Evolutionary conservation across 2,113 vertebrate genomes (phyloP).

Genomic region (Dinomys branickii): DNA sequence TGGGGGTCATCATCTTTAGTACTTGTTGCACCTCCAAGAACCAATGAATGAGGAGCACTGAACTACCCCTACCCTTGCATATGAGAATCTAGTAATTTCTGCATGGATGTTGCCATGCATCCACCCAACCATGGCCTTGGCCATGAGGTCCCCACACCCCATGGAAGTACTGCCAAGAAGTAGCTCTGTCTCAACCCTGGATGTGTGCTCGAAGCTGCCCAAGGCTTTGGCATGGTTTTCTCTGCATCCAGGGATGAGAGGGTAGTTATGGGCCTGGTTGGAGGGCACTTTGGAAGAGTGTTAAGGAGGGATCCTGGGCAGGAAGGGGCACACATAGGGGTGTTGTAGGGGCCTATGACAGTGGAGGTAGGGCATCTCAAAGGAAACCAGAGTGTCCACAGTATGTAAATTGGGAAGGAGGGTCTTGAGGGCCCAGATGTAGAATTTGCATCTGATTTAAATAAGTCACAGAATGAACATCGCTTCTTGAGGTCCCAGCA

Average conservation of each 20-base stretch:
- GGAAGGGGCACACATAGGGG: not conserved
- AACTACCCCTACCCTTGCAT: not conserved
- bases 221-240: not conserved
- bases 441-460: not conserved
- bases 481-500: not conserved
- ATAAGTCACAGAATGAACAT: not conserved
- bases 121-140: not conserved
- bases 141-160: not conserved
- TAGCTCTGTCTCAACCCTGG: rapidly evolving
- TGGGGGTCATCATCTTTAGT: not conserved
- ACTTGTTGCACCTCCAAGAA: not conserved
- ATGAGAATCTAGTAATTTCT: not conserved
- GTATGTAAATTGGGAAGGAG: not conserved
- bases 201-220: rapidly evolving
- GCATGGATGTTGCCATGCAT: not conserved
- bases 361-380: rapidly evolving
- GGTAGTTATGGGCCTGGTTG: rapidly evolving
- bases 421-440: no score
- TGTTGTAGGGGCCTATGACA: not conserved
- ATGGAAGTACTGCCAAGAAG: not conserved
- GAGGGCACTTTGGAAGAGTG: not conserved
- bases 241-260: not conserved
- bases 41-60: not conserved
- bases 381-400: not conserved
- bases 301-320: not conserved